Base-by-base conservation (phyloP, 2,113 vertebrate genomes). In the Melanostigma gelatinosum region DNA sequence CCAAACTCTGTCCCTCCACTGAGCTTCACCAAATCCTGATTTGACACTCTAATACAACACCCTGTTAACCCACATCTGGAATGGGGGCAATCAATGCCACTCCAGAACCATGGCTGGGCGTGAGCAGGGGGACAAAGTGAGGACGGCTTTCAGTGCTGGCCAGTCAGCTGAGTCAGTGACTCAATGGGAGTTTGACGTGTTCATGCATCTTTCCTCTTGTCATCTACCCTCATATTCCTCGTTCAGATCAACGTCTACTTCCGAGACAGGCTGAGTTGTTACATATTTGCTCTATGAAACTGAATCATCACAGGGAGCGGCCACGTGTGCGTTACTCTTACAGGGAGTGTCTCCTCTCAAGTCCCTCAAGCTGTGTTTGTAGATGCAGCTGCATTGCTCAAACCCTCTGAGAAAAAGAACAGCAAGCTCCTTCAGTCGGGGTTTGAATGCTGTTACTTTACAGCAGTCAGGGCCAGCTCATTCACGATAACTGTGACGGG, bases 11-110 rank as follows among this genome's bases (percentile, higher is more conserved):
- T 61, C 73, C 54, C 73, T 67, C 29, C 20, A 20, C 32, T 69
- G 55, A 79, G 63, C 38, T 62, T 48, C 50, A 36, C 32, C 42
- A 74, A 34, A 70, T 85, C 72, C 84, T 64, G 50, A 88, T 87
- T 42, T 77, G 74, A 77, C 62, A 57, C 52, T 75, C 58, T 58
- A 73, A 72, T 75, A 62, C 48, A 78, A 69, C 72, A 68, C 69
- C 69, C 75, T 65, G 75, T 48, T 83, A 89, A 91, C 92, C 89
- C 77, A 89, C 89, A 83, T 83, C 66, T 74, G 77, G 87, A 94
- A 91, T 6, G 42, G 69, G 89, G 89, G 6, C 91, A 65, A 93
- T 94, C 92, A 83, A 93, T 94, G 87, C 38, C 75, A 75, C 65
- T 83, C 77, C 71, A 55, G 77, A 79, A 85, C 84, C 78, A 68